Evolutionary conservation across 2,797 vertebrate genomes (phyloP), one percentile per base, ranked within the genome.

Genomic region (Oryzias dopingdopingensis): DNA sequence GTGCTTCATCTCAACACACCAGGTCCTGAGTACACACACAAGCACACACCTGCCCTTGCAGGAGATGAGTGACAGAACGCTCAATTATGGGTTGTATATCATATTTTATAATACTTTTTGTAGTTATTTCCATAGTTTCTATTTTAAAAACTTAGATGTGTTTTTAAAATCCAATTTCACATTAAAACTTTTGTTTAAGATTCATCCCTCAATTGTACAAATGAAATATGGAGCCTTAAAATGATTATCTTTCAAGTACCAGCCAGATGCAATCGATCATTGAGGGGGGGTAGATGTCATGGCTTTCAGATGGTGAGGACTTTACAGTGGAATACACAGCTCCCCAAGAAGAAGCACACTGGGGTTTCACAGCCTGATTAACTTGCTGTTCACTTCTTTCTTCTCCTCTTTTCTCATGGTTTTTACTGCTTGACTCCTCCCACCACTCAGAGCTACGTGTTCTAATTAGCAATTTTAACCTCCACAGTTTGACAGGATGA

Each of bases 391-490:
- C 70, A 76, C 54, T 70, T 70, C 46, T 41, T 46, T 72, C 64
- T 59, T 56, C 15, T 52, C 29, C 15, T 20, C 20, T 47, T 66
- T 80, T 72, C 74, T 76, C 74, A 70, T 56, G 23, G 65, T 37
- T 72, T 83, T 42, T 67, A 80, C 84, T 66, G 64, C 83, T 69
- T 59, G 52, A 59, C 50, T 67, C 65, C 59, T 73, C 58, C 72
- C 58, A 65, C 61, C 68, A 82, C 78, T 70, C 65, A 74, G 71
- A 86, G 88, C 68, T 54, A 29, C 40, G 73, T 77, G 72, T 77
- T 88, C 84, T 86, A 86, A 86, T 86, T 85, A 81, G 81, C 78
- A 48, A 24, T 76, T 22, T 37, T 37, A 24, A 68, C 76, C 68
- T 61, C 60, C 74, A 77, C 62, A 42, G 50, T 64, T 76, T 72